phyloP scores from a whole-genome alignment of 2,797 vertebrate genomes.

The Saxicola maurus region DNA sequence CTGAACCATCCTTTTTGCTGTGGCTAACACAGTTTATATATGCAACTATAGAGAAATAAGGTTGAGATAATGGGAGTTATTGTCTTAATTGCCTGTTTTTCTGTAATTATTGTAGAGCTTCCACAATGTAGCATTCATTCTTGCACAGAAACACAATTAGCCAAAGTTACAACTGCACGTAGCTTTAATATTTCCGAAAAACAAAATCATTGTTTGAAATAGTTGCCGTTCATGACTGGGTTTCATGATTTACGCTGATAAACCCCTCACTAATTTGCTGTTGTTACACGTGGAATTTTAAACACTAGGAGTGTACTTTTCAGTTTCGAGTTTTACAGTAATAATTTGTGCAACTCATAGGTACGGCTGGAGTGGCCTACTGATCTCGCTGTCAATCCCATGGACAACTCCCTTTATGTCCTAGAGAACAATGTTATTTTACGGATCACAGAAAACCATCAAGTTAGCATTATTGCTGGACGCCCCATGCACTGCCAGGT shows the following conservation, averaged over 20 bases:
- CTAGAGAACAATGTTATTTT: slow-evolving; percentile 98
- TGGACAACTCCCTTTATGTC: slow-evolving; percentile 98
- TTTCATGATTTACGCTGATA: slow-evolving; percentile 52
- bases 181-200: slow-evolving; percentile 49
- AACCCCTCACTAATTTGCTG: slow-evolving; percentile 56
- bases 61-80: slow-evolving; percentile 53
- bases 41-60: slow-evolving; percentile 29
- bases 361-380: slow-evolving; percentile 98
- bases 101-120: slow-evolving; percentile 60
- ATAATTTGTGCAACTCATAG: slow-evolving; percentile 72
- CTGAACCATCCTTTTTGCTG: slow-evolving; percentile 12
- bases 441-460: slow-evolving; percentile 97
- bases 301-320: slow-evolving; percentile 55
- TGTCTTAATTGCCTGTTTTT: slow-evolving; percentile 63
- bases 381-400: slow-evolving; percentile 96
- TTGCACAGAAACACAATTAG: slow-evolving; percentile 50
- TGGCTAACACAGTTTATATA: slow-evolving; percentile 45
- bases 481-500: slow-evolving; percentile 99
- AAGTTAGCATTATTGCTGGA: slow-evolving; percentile 98
- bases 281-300: slow-evolving; percentile 53
- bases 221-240: slow-evolving; percentile 26
- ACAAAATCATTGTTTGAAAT: slow-evolving; percentile 44
- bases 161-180: slow-evolving; percentile 44
- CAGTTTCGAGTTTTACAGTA: slow-evolving; percentile 52
- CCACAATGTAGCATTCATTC: slow-evolving; percentile 41